phyloP scores from a whole-genome alignment of 2,113 vertebrate genomes.

The Chaetorhynchus papuensis region DNA sequence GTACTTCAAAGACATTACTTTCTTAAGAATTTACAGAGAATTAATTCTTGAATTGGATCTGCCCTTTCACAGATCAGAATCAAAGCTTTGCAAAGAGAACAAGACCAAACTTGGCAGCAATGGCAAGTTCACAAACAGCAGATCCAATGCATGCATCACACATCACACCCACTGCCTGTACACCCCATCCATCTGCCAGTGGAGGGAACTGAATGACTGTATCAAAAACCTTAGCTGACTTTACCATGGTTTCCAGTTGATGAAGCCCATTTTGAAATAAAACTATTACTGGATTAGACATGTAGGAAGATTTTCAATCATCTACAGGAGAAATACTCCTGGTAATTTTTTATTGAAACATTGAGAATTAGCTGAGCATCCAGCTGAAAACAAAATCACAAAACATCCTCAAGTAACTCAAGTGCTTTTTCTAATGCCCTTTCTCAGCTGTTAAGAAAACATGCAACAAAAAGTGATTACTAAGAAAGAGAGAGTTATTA shows the following conservation, averaged over 20 bases:
- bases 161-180: neutral
- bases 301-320: neutral
- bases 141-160: neutral
- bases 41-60: neutral
- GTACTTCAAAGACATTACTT: neutral
- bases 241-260: neutral
- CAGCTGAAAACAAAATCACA: neutral
- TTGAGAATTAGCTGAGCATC: neutral
- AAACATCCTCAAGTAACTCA: neutral
- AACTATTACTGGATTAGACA: neutral
- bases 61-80: neutral
- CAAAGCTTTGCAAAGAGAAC: neutral
- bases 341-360: neutral
- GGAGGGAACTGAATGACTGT: neutral
- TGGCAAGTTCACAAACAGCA: neutral
- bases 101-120: neutral
- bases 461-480: neutral
- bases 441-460: neutral
- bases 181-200: neutral
- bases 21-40: neutral
- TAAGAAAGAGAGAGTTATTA: neutral
- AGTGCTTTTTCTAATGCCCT: neutral
- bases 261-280: neutral
- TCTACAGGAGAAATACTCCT: neutral
- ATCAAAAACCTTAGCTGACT: neutral